Conservation (phyloP, 2,797 vertebrate species). For the Myripristis murdjan region DNA sequence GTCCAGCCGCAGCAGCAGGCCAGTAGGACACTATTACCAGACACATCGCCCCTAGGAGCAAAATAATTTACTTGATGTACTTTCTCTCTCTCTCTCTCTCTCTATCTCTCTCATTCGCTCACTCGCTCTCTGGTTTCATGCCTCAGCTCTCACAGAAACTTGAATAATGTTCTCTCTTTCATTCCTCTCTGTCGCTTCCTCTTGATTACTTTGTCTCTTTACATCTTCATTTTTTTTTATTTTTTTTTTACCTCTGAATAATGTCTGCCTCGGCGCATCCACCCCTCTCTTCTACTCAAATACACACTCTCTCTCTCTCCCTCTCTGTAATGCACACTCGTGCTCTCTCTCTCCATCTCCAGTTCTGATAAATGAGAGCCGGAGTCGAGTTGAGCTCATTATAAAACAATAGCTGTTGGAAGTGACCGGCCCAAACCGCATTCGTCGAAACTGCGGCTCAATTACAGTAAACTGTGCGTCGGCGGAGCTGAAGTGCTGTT, state of each 20-base stretch:
- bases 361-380: conserved; percentile 10
- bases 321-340: neutral
- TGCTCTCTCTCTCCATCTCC: neutral
- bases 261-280: neutral
- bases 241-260: neutral
- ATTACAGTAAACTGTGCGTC: conserved; percentile 27
- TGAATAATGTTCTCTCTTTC: conserved; percentile 16
- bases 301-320: too few relatives aligned
- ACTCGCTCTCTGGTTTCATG: conserved; percentile 34
- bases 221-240: neutral
- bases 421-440: conserved; percentile 12
- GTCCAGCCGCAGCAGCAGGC: neutral
- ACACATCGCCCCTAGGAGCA: conserved; percentile 6
- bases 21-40: conserved; percentile 19
- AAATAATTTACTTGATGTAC: conserved; percentile 32
- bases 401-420: conserved; percentile 33
- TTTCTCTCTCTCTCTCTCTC: neutral
- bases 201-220: neutral
- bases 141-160: conserved; percentile 8
- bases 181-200: neutral
- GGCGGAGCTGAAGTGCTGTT: neutral
- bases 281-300: neutral
- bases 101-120: neutral
- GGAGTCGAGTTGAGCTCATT: conserved; percentile 38
- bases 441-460: conserved; percentile 30